Conservation (phyloP, 30 jellyfish, hydroid and myxozoan genomes). For the Turritopsis rubra region DNA sequence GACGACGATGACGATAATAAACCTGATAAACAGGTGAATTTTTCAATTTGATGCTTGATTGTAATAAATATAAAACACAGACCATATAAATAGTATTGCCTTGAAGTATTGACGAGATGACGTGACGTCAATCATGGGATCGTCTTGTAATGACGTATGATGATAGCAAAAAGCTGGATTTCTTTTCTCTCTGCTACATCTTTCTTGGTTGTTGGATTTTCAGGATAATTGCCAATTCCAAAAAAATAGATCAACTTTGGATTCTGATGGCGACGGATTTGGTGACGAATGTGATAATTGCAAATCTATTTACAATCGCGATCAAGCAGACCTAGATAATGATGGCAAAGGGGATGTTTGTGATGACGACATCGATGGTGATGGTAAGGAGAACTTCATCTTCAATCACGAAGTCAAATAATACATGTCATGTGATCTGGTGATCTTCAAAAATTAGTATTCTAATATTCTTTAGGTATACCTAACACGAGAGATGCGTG, state of each 20-base stretch:
- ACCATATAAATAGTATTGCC: no score
- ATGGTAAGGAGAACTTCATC: slow-evolving; percentile 44
- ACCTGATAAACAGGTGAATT: slow-evolving; percentile 6
- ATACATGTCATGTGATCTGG: no score
- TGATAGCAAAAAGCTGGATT: no score
- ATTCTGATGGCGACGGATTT: slow-evolving; percentile 77
- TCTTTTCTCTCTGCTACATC: no score
- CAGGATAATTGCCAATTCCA: slow-evolving; percentile 80
- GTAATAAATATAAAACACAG: no score
- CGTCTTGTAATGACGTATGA: no score
- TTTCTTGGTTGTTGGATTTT: no score
- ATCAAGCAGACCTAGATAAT: slow-evolving; percentile 71
- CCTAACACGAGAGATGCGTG: slow-evolving; percentile 7
- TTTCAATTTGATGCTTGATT: background rate
- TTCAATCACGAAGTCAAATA: background rate
- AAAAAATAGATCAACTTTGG: slow-evolving; percentile 41
- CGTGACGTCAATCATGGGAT: no score
- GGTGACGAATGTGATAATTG: slow-evolving; percentile 95
- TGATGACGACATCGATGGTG: slow-evolving; percentile 87
- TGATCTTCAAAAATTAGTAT: no score
- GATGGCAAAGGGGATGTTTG: slow-evolving; percentile 82
- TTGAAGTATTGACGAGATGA: no score
- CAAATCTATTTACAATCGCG: slow-evolving; percentile 42
- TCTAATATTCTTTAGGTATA: no score
- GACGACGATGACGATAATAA: slow-evolving; percentile 41